Evolutionary conservation across 2,113 vertebrate genomes (phyloP).

Genomic region (Excalfactoria chinensis): DNA sequence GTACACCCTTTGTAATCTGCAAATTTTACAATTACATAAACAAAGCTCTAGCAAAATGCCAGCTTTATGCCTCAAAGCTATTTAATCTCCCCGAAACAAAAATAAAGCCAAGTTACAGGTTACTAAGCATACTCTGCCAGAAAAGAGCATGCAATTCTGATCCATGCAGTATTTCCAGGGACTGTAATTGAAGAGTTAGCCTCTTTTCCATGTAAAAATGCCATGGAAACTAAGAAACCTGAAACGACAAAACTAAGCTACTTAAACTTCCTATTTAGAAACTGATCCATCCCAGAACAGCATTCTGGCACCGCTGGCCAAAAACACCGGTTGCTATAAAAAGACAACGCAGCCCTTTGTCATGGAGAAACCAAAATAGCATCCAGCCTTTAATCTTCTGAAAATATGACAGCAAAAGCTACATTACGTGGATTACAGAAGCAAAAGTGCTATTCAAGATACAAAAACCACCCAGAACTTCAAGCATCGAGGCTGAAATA

Average conservation of each 20-base stretch:
- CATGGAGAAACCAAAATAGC: neutral
- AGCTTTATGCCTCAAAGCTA: conserved; percentile 7
- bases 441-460: conserved; percentile 18
- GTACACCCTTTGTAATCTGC: neutral
- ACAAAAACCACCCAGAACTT: neutral
- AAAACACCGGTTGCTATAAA: conserved; percentile 49
- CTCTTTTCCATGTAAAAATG: conserved; percentile 24
- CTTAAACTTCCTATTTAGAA: conserved; percentile 60
- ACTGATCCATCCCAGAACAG: conserved; percentile 44
- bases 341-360: conserved; percentile 16
- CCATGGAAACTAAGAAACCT: conserved; percentile 45
- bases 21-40: neutral
- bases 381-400: conserved; percentile 45
- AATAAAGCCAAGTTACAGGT: conserved; percentile 50
- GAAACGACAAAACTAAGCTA: conserved; percentile 53
- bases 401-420: conserved; percentile 53
- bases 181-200: conserved; percentile 51
- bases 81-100: conserved; percentile 20
- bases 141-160: conserved; percentile 29
- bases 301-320: neutral
- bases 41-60: neutral
- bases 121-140: conserved; percentile 16
- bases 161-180: conserved; percentile 4
- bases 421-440: conserved; percentile 32
- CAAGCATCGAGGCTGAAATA: conserved; percentile 26